A percentile compares a stretch with the other conserved stretches of the same genome.
phyloP scores from a whole-genome alignment of 2,113 vertebrate genomes.

The Oenanthe melanoleuca region DNA sequence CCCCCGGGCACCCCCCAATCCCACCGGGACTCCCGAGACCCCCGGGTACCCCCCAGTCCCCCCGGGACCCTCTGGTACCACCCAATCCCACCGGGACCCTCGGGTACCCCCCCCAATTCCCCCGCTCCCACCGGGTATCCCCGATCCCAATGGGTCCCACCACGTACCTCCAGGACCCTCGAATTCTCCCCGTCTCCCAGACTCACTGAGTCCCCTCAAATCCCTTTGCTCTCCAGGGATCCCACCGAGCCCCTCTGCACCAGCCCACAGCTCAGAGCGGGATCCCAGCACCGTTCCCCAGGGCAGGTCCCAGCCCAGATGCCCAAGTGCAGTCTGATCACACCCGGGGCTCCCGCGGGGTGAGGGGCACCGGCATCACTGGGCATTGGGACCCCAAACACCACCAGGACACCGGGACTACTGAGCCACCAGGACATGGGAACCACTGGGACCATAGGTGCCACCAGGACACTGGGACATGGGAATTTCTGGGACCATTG shows the following conservation, averaged over 20 bases:
- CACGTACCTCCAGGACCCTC: fast-evolving
- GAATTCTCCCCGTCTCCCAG: fast-evolving
- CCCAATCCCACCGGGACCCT: neutral
- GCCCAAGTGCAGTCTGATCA: fast-evolving
- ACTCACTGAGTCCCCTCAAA: neutral
- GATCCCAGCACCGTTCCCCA: neutral
- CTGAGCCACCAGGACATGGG: neutral
- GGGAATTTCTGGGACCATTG: no score
- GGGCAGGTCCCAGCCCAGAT: neutral
- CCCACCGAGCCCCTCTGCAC: neutral
- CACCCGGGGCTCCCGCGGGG: fast-evolving
- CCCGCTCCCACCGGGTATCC: no score
- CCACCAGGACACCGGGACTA: neutral
- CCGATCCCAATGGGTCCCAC: neutral
- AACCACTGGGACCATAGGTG: no score
- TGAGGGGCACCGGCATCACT: neutral
- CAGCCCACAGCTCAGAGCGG: neutral
- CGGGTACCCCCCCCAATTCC: neutral
- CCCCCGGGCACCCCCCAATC: neutral
- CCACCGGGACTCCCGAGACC: no score
- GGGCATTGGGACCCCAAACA: neutral
- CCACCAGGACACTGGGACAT: neutral
- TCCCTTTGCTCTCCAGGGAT: fast-evolving
- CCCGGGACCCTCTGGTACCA: no score
- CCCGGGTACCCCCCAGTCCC: neutral